Conservation (phyloP, 2,888 invertebrate genomes). For the Temnothorax unifasciatus region DNA sequence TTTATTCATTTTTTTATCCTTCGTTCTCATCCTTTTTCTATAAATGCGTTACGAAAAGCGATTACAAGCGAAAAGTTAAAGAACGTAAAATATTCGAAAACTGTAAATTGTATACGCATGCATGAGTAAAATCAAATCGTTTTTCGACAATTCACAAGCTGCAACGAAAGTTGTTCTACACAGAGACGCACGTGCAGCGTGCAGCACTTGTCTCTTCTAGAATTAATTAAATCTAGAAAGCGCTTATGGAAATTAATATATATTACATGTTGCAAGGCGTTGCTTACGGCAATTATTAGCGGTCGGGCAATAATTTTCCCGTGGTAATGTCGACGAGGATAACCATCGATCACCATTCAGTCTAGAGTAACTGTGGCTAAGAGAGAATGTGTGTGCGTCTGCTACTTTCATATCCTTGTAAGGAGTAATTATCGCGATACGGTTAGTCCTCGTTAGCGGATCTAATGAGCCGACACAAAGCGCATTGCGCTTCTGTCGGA, state of each 20-base stretch:
- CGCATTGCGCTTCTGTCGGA: slow-evolving; percentile 64
- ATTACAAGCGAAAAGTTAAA: not conserved
- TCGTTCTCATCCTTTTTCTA: not conserved
- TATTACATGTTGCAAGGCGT: slow-evolving; percentile 5
- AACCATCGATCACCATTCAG: slow-evolving; percentile 65
- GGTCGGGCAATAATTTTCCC: slow-evolving; percentile 59
- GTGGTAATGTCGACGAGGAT: slow-evolving; percentile 47
- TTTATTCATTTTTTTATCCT: not conserved
- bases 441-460: slow-evolving; percentile 74
- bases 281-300: slow-evolving; percentile 61
- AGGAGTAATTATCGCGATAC: slow-evolving; percentile 78
- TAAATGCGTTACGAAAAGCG: not conserved
- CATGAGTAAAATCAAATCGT: not conserved
- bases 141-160: not conserved
- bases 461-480: slow-evolving; percentile 66
- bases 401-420: slow-evolving; percentile 72
- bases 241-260: slow-evolving; percentile 26
- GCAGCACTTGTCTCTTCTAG: not conserved
- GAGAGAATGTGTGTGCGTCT: slow-evolving; percentile 53
- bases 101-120: not conserved
- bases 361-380: slow-evolving; percentile 18
- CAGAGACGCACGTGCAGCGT: not conserved
- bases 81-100: not conserved
- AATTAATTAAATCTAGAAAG: slow-evolving; percentile 25
- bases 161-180: not conserved